Evolutionary conservation across 1,140 invertebrate genomes (phyloP).

Genomic region (Condylostylus longicornis): DNA sequence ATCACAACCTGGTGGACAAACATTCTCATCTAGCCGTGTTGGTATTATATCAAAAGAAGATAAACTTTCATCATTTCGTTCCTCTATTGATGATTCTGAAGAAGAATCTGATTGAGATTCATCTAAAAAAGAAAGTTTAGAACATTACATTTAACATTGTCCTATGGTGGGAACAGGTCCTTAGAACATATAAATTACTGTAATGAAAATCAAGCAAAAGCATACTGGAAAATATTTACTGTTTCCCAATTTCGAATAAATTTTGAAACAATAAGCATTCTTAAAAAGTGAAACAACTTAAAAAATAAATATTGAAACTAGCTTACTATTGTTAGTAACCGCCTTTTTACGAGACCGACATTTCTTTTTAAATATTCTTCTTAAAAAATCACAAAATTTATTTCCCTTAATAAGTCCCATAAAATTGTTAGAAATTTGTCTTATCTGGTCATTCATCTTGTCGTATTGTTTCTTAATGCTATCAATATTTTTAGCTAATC

Average conservation of each 20-base stretch:
- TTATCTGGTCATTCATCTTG: constrained; percentile 40
- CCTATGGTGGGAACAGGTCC: not conserved
- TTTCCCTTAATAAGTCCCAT: constrained; percentile 45
- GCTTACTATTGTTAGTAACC: constrained; percentile 15
- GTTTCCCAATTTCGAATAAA: too few relatives aligned
- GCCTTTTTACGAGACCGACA: constrained; percentile 40
- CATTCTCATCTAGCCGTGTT: constrained; percentile 51
- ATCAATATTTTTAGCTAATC: constrained; percentile 42
- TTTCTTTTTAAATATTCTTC: constrained; percentile 63
- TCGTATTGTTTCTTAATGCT: constrained; percentile 39
- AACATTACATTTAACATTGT: constrained; percentile 1
- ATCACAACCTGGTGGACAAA: constrained; percentile 61
- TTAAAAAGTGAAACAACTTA: constrained; percentile 2
- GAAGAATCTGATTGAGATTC: constrained; percentile 29
- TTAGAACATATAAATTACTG: constrained; percentile 1
- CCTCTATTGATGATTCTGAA: constrained; percentile 37
- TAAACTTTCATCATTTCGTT: constrained; percentile 42
- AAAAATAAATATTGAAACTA: too few relatives aligned
- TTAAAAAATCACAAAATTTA: constrained; percentile 57
- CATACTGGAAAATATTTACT: not conserved
- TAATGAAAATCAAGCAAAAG: not conserved
- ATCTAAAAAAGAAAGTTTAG: constrained; percentile 3
- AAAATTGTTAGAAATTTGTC: constrained; percentile 39
- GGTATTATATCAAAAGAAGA: constrained; percentile 44
- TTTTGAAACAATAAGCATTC: too few relatives aligned